Conservation (phyloP, 2,888 invertebrate genomes). For the Homarus gammarus region DNA sequence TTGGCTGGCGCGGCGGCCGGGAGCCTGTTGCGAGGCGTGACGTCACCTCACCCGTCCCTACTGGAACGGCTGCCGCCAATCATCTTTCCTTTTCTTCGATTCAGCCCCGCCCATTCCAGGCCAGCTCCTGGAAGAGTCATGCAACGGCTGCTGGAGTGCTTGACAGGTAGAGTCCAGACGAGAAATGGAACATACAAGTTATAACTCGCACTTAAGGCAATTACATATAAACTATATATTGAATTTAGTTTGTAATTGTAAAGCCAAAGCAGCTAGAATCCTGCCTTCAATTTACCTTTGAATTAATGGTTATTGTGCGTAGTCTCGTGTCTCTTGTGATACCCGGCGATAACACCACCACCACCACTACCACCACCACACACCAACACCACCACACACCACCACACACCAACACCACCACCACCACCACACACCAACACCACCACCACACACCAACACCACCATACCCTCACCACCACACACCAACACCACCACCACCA, state of each 20-base stretch:
- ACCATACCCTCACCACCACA: too few species aligned
- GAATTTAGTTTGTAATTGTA: slow-evolving; percentile 50
- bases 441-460: too few species aligned
- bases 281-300: slow-evolving; percentile 17
- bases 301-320: slow-evolving; percentile 22
- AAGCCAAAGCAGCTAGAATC: slow-evolving; percentile 6
- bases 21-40: slow-evolving; percentile 56
- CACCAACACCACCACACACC: too few species aligned
- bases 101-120: slow-evolving; percentile 42
- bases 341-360: too few species aligned
- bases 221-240: slow-evolving; percentile 61
- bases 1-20: slow-evolving; percentile 40
- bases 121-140: slow-evolving; percentile 48
- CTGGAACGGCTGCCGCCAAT: slow-evolving; percentile 48
- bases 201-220: slow-evolving; percentile 54
- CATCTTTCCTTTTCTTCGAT: slow-evolving; percentile 6
- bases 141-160: slow-evolving; percentile 49
- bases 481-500: too few species aligned
- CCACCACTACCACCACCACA: too few species aligned
- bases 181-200: slow-evolving; percentile 65
- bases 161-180: slow-evolving; percentile 53
- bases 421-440: too few species aligned
- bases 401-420: too few species aligned
- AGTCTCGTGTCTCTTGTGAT: neutral
- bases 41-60: slow-evolving; percentile 51